Conservation (phyloP, 2,797 vertebrate genomes). For the Catharus ustulatus region DNA sequence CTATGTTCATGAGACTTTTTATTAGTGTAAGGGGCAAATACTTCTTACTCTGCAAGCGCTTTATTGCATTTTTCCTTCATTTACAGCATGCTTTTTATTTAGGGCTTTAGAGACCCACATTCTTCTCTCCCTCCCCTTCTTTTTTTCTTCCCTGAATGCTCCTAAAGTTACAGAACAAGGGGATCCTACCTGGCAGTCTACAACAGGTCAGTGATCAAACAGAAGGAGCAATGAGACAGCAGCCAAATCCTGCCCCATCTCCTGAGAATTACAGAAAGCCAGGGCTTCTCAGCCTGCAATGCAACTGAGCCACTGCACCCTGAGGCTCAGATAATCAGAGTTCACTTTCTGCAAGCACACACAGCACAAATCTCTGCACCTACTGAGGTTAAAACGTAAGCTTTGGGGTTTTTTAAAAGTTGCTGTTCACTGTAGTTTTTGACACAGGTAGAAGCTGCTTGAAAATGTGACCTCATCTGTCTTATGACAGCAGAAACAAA, state of each 20-base stretch:
- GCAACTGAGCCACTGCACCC: constrained; percentile 8
- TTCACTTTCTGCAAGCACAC: constrained; percentile 7
- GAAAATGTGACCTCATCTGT: constrained; percentile 66
- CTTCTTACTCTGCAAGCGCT: constrained; percentile 26
- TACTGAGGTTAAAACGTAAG: constrained; percentile 6
- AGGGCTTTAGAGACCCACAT: constrained; percentile 79
- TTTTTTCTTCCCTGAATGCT: constrained; percentile 63
- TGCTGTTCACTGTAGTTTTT: constrained; percentile 28
- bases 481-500: constrained; percentile 67
- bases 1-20: constrained; percentile 43
- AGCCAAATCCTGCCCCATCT: constrained; percentile 69
- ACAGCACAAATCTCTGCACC: constrained; percentile 2
- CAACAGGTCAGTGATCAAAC: constrained; percentile 87
- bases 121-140: constrained; percentile 65
- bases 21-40: constrained; percentile 49
- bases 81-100: constrained; percentile 68
- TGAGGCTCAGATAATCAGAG: not conserved
- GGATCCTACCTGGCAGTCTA: constrained; percentile 76
- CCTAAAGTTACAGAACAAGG: constrained; percentile 78
- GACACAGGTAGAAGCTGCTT: constrained; percentile 44
- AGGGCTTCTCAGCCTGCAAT: constrained; percentile 14
- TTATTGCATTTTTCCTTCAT: constrained; percentile 76
- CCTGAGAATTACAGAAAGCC: constrained; percentile 61
- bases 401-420: not conserved
- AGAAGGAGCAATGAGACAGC: constrained; percentile 65